Evolutionary conservation across 1,140 invertebrate species (phyloP), one percentile per base, ranked within the genome.

Genomic region (Coptotermes formosanus): DNA sequence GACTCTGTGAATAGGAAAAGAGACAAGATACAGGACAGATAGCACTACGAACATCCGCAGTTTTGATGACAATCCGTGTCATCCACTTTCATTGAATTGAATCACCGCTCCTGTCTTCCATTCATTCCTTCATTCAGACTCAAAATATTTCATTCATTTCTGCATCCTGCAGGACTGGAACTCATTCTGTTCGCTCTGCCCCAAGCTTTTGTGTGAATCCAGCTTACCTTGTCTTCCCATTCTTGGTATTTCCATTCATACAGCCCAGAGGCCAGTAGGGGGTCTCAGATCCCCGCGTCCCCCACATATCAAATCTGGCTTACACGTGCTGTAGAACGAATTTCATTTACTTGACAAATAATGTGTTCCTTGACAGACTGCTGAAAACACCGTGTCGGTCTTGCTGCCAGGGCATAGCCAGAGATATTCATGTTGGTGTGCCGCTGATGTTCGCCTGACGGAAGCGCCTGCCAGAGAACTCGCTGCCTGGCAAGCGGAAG

Each of bases 281-380:
- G 64, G 64, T 30, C 64, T n/a, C 64, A 12, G 21, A 64, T 48
- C 3, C 45, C 7, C 9, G 3, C 52, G 38, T 21, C 52, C 16
- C 52, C 14, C 52, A 55, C 52, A 55, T 55, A 30, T 75, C n/a
- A 11, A 75, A 75, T 75, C 64, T 75, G 64, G 25, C 14, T 75
- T 75, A 75, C 64, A 75, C 64, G 64, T 75, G 64, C 64, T 75
- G 25, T 25, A 75, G n/a, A 75, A 75, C 64, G 64, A 75, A 75
- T 75, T 75, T n/a, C 64, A 75, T 75, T 48, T 75, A 75, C n/a
- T 30, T 30, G 64, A 75, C 8, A 75, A 75, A n/a, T 64, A n/a
- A 23, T 64, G 59, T 64, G 45, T 48, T 48, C 45, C 45, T 12
- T 48, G 59, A 64, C 59, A 64, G 59, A 64, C 45, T 48, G 45